phyloP scores from a whole-genome alignment of 1,140 invertebrate species.

The Drosophila obscura region DNA sequence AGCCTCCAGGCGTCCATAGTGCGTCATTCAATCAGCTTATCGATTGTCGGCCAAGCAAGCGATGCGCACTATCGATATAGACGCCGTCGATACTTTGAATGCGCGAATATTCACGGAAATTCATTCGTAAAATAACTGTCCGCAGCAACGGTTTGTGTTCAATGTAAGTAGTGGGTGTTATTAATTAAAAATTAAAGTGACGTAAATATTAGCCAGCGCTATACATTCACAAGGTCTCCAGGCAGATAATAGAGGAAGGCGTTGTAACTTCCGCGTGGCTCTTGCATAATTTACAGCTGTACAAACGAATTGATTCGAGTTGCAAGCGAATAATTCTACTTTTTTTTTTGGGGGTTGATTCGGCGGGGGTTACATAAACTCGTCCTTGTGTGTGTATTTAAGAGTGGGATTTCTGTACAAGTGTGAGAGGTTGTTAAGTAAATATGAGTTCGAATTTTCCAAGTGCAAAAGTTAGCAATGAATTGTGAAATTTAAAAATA shows the following conservation, averaged over 20 bases:
- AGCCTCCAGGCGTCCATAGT: no score
- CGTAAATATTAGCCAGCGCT: slow-evolving; percentile 57
- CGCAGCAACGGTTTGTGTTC: slow-evolving; percentile 71
- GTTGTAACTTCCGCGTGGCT: slow-evolving; percentile 16
- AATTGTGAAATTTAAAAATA: slow-evolving; percentile 39
- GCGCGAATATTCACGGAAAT: not conserved
- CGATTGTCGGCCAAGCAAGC: no score
- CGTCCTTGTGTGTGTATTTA: slow-evolving; percentile 41
- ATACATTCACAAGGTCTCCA: slow-evolving; percentile 18
- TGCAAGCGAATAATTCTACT: slow-evolving; percentile 14
- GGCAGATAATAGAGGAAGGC: slow-evolving; percentile 1
- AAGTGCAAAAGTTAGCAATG: slow-evolving; percentile 41
- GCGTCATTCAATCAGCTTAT: no score
- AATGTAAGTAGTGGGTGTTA: slow-evolving; percentile 70
- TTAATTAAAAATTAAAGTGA: slow-evolving; percentile 41
- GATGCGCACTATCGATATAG: no score
- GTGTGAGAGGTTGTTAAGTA: slow-evolving; percentile 18
- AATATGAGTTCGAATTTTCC: slow-evolving; percentile 17
- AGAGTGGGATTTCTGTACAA: slow-evolving; percentile 20
- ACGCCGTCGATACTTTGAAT: no score
- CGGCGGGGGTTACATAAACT: slow-evolving; percentile 66
- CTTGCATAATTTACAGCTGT: slow-evolving; percentile 34
- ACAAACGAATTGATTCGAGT: slow-evolving; percentile 2
- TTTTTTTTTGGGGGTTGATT: slow-evolving; percentile 71
- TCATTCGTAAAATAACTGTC: slow-evolving; percentile 68